phyloP scores from a whole-genome alignment of 2,888 invertebrate genomes.

The Saturnia pavonia region DNA sequence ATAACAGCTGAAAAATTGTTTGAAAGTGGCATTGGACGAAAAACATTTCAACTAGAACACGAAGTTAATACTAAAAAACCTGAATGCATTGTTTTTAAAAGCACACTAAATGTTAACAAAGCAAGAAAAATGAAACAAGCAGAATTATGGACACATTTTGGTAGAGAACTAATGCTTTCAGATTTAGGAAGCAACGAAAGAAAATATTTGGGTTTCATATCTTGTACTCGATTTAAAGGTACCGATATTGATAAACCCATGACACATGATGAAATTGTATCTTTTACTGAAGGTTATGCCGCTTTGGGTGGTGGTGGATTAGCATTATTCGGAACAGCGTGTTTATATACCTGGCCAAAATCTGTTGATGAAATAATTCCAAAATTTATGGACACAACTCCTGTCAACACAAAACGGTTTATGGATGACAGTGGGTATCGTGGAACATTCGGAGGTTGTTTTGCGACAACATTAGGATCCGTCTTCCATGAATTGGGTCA shows the following conservation, averaged over 20 bases:
- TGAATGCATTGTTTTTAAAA: conserved; percentile 88
- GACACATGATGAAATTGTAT: conserved; percentile 86
- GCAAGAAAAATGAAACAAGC: conserved; percentile 88
- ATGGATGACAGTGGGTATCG: conserved; percentile 97
- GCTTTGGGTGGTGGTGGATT: conserved; percentile 96
- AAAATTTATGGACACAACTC: conserved; percentile 73
- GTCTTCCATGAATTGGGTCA: conserved; percentile 97
- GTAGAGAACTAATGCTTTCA: conserved; percentile 90
- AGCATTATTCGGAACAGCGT: conserved; percentile 94
- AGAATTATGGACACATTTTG: conserved; percentile 92
- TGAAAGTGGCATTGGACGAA: conserved; percentile 88
- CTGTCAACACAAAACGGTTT: conserved; percentile 86
- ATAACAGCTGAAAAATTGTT: conserved; percentile 93
- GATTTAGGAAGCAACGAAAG: conserved; percentile 83
- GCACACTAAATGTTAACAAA: conserved; percentile 85
- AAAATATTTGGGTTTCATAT: conserved; percentile 95
- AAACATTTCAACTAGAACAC: conserved; percentile 91
- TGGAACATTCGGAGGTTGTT: conserved; percentile 92
- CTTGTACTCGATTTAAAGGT: conserved; percentile 91
- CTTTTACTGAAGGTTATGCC: conserved; percentile 90
- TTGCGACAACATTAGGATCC: conserved; percentile 94
- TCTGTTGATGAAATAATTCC: conserved; percentile 85
- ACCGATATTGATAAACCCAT: conserved; percentile 82
- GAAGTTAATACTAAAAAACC: conserved; percentile 80
- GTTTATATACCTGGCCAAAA: conserved; percentile 94